Conservation (phyloP, 2,113 vertebrate species). For the Campylomormyrus tamandua region DNA sequence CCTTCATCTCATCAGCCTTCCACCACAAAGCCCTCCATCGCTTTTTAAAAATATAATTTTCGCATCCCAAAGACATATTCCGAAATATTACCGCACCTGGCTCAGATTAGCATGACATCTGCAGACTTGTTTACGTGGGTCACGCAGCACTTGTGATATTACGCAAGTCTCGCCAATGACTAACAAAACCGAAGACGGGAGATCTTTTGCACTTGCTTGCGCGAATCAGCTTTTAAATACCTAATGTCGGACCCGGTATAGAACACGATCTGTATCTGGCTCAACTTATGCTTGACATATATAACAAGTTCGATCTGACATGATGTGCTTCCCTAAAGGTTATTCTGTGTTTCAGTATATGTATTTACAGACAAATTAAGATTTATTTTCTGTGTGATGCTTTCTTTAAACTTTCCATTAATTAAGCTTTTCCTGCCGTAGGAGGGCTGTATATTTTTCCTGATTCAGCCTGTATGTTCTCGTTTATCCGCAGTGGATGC, state of each 20-base stretch:
- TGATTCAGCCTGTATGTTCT: not conserved
- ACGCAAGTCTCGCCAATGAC: not conserved
- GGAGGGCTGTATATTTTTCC: not conserved
- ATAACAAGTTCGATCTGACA: not conserved
- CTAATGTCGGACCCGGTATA: not conserved
- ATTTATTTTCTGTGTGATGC: not conserved
- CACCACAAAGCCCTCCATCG: not conserved
- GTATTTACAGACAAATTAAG: not conserved
- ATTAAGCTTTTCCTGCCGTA: not conserved
- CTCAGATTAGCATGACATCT: not conserved
- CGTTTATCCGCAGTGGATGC: not conserved
- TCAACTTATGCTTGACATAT: not conserved
- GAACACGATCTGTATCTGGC: not conserved
- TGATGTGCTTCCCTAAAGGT: not conserved
- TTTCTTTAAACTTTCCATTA: not conserved
- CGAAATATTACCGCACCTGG: not conserved
- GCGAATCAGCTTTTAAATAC: not conserved
- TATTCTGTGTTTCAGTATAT: not conserved
- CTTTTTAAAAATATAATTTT: not conserved
- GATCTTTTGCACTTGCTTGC: not conserved
- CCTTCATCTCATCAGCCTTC: not conserved
- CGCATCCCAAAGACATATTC: not conserved
- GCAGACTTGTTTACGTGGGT: not conserved
- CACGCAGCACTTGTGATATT: not conserved
- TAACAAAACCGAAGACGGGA: not conserved